Evolutionary conservation across 1,140 invertebrate species (phyloP).

Genomic region (Panagrolaimus sp.): DNA sequence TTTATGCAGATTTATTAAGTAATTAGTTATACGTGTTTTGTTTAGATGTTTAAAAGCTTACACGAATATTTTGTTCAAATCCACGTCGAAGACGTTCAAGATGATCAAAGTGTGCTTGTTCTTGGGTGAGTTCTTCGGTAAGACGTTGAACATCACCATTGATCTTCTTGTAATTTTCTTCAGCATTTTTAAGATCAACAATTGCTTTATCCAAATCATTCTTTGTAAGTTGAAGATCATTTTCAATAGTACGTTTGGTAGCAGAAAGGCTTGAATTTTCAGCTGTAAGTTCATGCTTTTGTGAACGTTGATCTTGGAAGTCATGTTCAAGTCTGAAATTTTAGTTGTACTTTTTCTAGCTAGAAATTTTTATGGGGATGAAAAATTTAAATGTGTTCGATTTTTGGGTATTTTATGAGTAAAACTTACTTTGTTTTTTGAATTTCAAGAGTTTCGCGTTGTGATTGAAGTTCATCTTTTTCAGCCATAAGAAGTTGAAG

Average conservation of each 20-base stretch:
- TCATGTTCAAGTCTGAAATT: too few species aligned
- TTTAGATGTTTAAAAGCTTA: too few species aligned
- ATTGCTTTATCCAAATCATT: constrained; percentile 91
- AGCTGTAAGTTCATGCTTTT: constrained; percentile 85
- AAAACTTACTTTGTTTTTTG: constrained; percentile 88
- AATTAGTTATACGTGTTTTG: constrained; percentile 92
- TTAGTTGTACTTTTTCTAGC: too few species aligned
- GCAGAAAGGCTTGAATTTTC: constrained; percentile 83
- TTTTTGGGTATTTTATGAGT: too few species aligned
- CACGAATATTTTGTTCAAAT: constrained; percentile 81
- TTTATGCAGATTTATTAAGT: constrained; percentile 96
- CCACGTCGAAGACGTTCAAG: constrained; percentile 96
- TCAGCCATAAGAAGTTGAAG: constrained; percentile 66
- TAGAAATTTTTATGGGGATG: too few species aligned
- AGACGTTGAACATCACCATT: constrained; percentile 88
- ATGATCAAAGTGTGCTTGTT: constrained; percentile 94
- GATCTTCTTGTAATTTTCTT: constrained; percentile 62
- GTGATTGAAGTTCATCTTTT: constrained; percentile 52
- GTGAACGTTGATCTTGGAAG: constrained; percentile 88
- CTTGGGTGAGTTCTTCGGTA: constrained; percentile 92
- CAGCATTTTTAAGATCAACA: constrained; percentile 68
- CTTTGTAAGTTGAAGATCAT: constrained; percentile 91
- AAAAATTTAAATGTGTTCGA: constrained; percentile 94
- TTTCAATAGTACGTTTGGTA: constrained; percentile 96
- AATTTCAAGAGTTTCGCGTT: constrained; percentile 74